Conservation (phyloP, 1,140 invertebrate species). For the Achroia grisella region DNA sequence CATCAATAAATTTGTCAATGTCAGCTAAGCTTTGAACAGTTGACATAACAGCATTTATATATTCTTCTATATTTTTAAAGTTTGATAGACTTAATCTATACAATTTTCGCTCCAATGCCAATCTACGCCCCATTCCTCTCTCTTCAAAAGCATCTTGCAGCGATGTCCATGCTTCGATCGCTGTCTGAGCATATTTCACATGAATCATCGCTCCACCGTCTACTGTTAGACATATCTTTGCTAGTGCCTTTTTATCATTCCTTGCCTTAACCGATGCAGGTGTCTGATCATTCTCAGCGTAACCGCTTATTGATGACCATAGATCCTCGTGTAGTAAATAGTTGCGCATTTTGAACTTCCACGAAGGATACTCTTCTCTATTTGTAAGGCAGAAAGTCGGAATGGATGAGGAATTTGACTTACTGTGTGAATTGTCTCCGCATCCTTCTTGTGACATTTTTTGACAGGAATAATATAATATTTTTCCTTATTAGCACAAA, state of each 20-base stretch:
- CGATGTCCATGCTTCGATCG: background rate
- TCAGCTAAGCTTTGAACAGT: slow-evolving; percentile 9
- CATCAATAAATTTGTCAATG: slow-evolving; percentile 4
- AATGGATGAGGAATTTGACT: too few species aligned
- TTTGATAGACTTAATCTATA: background rate
- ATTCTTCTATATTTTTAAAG: slow-evolving; percentile 1
- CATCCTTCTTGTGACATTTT: too few species aligned
- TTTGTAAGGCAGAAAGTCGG: too few species aligned
- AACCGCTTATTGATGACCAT: background rate
- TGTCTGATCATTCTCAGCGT: background rate
- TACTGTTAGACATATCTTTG: background rate
- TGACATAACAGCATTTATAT: slow-evolving; percentile 5
- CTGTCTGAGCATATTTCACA: background rate
- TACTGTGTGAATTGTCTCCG: too few species aligned
- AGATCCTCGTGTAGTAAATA: background rate
- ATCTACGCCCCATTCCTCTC: slow-evolving; percentile 4
- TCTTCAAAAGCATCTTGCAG: slow-evolving; percentile 3
- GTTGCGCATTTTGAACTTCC: too few species aligned
- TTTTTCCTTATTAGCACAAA: too few species aligned
- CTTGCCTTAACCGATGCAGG: background rate
- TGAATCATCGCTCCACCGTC: too few species aligned
- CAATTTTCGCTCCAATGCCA: slow-evolving; percentile 4
- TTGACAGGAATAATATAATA: too few species aligned
- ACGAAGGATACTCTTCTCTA: too few species aligned
- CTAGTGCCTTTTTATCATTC: background rate